Conservation (phyloP, 2,797 vertebrate species). For the Serranus cabrilla region DNA sequence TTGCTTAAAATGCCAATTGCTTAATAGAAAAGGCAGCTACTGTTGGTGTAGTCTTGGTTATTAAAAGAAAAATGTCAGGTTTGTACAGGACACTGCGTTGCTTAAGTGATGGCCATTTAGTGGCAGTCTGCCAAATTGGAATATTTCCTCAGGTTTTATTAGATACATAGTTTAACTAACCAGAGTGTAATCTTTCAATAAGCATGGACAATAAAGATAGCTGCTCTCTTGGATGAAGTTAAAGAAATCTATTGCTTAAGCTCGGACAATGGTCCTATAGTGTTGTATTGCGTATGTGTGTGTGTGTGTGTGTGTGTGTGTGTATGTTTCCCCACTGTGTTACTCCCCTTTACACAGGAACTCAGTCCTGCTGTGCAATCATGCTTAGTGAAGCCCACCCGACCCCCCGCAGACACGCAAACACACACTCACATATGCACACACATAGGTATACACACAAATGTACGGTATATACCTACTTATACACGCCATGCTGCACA, state of each 20-base stretch:
- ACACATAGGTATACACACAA: conserved; percentile 11
- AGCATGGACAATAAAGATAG: background rate
- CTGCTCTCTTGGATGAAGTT: conserved; percentile 10
- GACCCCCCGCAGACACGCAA: conserved; percentile 53
- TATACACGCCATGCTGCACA: conserved; percentile 22
- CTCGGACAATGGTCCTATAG: conserved; percentile 21
- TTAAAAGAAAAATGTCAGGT: too few species aligned
- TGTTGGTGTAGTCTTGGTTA: too few species aligned
- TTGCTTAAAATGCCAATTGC: too few species aligned
- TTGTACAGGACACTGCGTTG: too few species aligned
- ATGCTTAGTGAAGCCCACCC: conserved; percentile 57
- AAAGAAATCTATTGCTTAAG: conserved; percentile 37
- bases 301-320: conserved; percentile 27
- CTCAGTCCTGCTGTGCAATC: conserved; percentile 56
- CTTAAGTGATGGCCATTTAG: too few species aligned
- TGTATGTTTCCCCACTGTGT: conserved; percentile 40
- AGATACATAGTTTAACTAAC: conserved; percentile 26
- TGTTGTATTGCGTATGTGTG: conserved; percentile 5
- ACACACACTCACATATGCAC: conserved; percentile 40
- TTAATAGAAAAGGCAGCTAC: too few species aligned
- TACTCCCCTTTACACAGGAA: conserved; percentile 55
- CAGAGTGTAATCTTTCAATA: conserved; percentile 29
- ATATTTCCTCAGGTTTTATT: conserved; percentile 33
- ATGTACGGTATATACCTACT: conserved; percentile 4
- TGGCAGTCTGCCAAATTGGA: background rate